These are phyloP conservation scores for Rhagonycha fulva DNA, from an alignment of 2,888 invertebrate genomes.

Conservation along the genomic window DNA sequence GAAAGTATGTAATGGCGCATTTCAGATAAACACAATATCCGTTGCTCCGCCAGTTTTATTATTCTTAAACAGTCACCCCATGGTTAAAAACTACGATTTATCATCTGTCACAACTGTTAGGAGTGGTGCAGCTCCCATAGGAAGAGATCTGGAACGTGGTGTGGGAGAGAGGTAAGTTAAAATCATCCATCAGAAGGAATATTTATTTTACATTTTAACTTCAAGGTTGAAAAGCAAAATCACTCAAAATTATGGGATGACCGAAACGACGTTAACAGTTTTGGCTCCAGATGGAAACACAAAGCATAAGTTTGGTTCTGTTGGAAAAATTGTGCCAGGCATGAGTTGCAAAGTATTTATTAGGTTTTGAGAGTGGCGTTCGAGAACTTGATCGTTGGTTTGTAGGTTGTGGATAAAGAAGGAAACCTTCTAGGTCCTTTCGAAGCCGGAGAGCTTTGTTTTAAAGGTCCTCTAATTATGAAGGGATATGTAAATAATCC, in stretches of 20 bases:
- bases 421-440: conserved; percentile 66
- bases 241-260: conserved; percentile 77
- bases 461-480: conserved; percentile 71
- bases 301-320: conserved; percentile 63
- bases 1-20: not conserved
- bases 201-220: not conserved
- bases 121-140: conserved; percentile 84
- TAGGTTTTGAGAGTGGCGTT: not conserved
- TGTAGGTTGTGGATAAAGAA: conserved; percentile 63
- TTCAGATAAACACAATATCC: conserved; percentile 51
- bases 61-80: conserved; percentile 80
- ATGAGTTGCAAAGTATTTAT: conserved; percentile 60
- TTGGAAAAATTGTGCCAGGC: conserved; percentile 69
- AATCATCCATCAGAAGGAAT: not conserved
- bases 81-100: conserved; percentile 76
- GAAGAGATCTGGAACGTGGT: conserved; percentile 69
- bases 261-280: conserved; percentile 72
- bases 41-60: conserved; percentile 85
- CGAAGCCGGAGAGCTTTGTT: conserved; percentile 80
- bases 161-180: conserved; percentile 58
- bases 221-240: not conserved
- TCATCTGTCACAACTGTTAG: conserved; percentile 70
- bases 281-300: conserved; percentile 50
- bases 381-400: not conserved
- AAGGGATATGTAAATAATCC: conserved; percentile 80